These are phyloP conservation scores for Trichopria drosophilae DNA, from an alignment of 2,888 invertebrate genomes.

Conservation along the genomic window DNA sequence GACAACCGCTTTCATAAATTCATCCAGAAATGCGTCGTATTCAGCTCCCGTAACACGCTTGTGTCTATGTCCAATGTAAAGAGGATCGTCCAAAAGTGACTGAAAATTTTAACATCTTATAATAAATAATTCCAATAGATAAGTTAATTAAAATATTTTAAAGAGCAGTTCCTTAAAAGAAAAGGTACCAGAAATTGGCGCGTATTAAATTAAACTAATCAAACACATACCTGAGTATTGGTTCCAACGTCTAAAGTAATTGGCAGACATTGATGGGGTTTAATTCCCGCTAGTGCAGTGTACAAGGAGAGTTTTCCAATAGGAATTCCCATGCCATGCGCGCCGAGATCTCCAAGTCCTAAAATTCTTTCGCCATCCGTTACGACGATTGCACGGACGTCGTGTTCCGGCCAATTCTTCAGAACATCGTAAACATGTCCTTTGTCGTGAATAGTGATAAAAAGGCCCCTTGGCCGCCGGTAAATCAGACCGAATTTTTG, in stretches of 20 bases:
- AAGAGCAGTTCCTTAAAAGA: background rate
- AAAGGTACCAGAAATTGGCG: background rate
- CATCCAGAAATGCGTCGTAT: slow-evolving; percentile 94
- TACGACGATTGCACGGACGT: slow-evolving; percentile 88
- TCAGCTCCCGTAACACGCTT: slow-evolving; percentile 77
- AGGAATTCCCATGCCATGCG: slow-evolving; percentile 98
- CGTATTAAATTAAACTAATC: background rate
- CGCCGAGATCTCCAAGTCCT: slow-evolving; percentile 95
- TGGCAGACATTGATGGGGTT: slow-evolving; percentile 93
- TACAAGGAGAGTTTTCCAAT: slow-evolving; percentile 96
- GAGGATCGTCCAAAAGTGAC: slow-evolving; percentile 84
- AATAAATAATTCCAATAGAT: slow-evolving; percentile 6
- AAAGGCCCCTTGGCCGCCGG: slow-evolving; percentile 89
- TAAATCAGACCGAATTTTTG: slow-evolving; percentile 94
- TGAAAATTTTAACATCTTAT: slow-evolving; percentile 51
- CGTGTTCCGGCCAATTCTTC: slow-evolving; percentile 90
- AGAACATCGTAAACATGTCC: slow-evolving; percentile 93
- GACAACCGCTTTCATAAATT: slow-evolving; percentile 94
- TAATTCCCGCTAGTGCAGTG: slow-evolving; percentile 95
- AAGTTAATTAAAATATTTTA: background rate
- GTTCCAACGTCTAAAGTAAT: slow-evolving; percentile 94
- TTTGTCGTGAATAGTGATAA: slow-evolving; percentile 94
- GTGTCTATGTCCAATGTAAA: slow-evolving; percentile 92
- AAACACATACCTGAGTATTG: slow-evolving; percentile 67
- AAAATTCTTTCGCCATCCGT: slow-evolving; percentile 98